Evolutionary conservation across 1,140 invertebrate species (phyloP).

Genomic region (Carposina sasakii): DNA sequence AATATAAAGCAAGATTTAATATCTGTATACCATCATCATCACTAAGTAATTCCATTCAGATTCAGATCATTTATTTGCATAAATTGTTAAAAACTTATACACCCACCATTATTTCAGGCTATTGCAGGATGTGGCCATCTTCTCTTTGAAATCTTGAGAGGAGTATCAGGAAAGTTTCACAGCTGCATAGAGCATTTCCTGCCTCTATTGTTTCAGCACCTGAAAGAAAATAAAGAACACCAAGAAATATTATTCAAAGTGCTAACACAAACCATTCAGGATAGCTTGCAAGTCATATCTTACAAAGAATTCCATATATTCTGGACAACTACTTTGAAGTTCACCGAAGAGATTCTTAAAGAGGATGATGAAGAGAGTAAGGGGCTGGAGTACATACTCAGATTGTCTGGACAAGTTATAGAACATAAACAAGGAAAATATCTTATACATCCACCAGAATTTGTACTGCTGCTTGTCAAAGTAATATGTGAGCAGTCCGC

Average conservation of each 20-base stretch:
- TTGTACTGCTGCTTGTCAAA: conserved; percentile 72
- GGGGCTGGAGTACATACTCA: conserved; percentile 67
- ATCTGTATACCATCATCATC: too few relatives aligned
- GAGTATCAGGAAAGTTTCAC: conserved; percentile 87
- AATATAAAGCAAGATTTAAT: too few relatives aligned
- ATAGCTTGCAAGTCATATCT: conserved; percentile 74
- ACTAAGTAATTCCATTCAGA: too few relatives aligned
- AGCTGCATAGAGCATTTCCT: conserved; percentile 81
- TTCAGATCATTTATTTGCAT: too few relatives aligned
- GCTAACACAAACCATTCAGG: conserved; percentile 74
- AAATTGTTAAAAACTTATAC: too few relatives aligned
- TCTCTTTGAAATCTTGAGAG: conserved; percentile 89
- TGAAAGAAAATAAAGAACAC: conserved; percentile 72
- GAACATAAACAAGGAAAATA: conserved; percentile 78
- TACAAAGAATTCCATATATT: conserved; percentile 75
- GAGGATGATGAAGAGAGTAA: conserved; percentile 40
- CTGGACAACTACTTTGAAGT: conserved; percentile 71
- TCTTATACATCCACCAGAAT: conserved; percentile 72
- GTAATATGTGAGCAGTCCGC: conserved; percentile 71
- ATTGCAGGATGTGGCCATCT: conserved; percentile 84
- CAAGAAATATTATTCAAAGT: conserved; percentile 76
- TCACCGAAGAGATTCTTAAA: conserved; percentile 46
- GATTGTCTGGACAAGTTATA: conserved; percentile 75
- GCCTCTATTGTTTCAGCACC: conserved; percentile 74
- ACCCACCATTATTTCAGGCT: conserved; percentile 73